Conservation (phyloP, 1,140 invertebrate species). For the Trinorchestia longiramus region DNA sequence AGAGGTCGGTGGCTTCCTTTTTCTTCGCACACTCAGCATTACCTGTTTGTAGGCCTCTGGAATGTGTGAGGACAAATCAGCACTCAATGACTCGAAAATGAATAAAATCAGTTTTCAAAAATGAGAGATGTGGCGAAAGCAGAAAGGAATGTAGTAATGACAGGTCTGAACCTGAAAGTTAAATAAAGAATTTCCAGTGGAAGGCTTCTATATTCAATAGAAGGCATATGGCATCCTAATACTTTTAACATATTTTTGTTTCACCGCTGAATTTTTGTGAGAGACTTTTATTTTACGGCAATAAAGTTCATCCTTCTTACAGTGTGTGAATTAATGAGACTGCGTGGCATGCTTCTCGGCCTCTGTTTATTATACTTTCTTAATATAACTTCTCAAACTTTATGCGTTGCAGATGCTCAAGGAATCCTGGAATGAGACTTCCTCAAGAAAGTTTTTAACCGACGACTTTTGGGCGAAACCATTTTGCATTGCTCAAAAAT, state of each 20-base stretch:
- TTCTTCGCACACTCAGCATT: background rate
- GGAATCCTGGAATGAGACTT: background rate
- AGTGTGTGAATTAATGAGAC: background rate
- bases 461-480: background rate
- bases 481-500: constrained; percentile 1
- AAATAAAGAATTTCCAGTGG: background rate
- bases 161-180: background rate
- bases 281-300: background rate
- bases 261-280: background rate
- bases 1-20: background rate
- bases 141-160: background rate
- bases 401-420: constrained; percentile 6
- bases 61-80: background rate
- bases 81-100: background rate
- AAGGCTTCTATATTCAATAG: background rate
- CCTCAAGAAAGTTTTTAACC: background rate
- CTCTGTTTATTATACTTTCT: background rate
- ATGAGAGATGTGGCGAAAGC: background rate
- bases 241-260: background rate
- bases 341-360: background rate
- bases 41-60: background rate
- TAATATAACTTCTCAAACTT: background rate
- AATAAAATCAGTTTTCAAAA: background rate
- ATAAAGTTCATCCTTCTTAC: background rate
- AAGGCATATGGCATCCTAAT: background rate